A percentile compares a stretch with the other conserved stretches of the same genome.
These are phyloP conservation scores for Linnaemya tessellans DNA, from an alignment of 2,888 invertebrate genomes.

Conservation along the genomic window DNA sequence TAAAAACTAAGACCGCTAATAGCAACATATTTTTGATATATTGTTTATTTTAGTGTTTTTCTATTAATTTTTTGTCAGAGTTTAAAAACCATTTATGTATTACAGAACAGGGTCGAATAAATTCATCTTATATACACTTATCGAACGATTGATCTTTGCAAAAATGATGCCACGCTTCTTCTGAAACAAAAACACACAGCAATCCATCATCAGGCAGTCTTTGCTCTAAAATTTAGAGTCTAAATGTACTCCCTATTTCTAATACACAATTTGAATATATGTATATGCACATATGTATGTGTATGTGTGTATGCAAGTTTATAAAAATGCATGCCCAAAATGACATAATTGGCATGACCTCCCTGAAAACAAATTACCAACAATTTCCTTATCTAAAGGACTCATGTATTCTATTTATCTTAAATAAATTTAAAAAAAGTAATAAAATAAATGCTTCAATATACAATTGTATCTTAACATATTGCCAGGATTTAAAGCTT, in stretches of 20 bases:
- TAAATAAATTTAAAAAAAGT: not conserved
- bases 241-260: not conserved
- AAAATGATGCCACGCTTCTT: not conserved
- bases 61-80: too few species aligned
- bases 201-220: not conserved
- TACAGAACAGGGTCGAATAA: too few species aligned
- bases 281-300: not conserved
- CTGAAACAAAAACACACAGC: not conserved
- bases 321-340: not conserved
- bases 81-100: too few species aligned
- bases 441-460: not conserved
- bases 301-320: not conserved
- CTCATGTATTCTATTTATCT: not conserved
- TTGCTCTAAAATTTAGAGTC: too few species aligned
- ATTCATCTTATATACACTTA: too few species aligned
- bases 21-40: too few species aligned
- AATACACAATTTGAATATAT: not conserved
- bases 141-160: not conserved
- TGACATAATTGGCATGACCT: slow-evolving; percentile 31
- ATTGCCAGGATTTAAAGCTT: slow-evolving; percentile 77
- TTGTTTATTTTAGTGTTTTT: too few species aligned
- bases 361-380: not conserved
- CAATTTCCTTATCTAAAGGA: not conserved
- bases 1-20: too few species aligned
- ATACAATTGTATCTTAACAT: slow-evolving; percentile 8